A percentile compares a stretch with the other conserved stretches of the same genome.
Conservation (phyloP, 2,113 vertebrate species). For the Odontophorus gujanensis region DNA sequence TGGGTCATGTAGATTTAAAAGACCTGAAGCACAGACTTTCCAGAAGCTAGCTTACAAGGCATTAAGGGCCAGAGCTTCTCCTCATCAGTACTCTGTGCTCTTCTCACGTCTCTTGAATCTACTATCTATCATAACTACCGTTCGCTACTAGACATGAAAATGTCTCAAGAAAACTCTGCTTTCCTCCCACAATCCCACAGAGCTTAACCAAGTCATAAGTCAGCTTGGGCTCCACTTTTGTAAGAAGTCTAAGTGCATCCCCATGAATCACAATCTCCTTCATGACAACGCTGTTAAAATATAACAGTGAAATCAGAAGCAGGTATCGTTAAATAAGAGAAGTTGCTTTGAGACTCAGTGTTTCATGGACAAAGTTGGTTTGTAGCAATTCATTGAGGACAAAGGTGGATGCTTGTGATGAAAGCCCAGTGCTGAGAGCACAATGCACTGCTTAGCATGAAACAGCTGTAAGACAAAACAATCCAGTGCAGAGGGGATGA, state of each 20-base stretch:
- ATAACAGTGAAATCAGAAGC: background rate
- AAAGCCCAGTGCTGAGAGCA: background rate
- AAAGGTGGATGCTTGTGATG: background rate
- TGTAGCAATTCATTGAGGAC: background rate
- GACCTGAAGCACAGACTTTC: background rate
- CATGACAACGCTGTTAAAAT: background rate
- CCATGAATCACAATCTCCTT: background rate
- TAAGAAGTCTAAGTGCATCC: background rate
- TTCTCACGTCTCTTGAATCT: background rate
- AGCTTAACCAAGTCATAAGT: background rate
- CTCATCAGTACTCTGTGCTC: background rate
- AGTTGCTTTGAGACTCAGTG: fast-evolving
- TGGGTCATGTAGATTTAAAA: background rate
- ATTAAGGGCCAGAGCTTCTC: background rate
- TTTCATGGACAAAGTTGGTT: background rate
- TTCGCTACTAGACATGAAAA: background rate
- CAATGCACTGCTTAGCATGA: background rate
- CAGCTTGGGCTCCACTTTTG: slow-evolving; percentile 1
- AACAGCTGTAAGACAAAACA: background rate
- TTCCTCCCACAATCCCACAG: background rate
- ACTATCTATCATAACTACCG: background rate
- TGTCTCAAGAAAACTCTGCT: background rate
- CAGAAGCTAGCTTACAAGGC: background rate
- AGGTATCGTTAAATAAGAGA: background rate
- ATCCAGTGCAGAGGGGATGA: background rate